Evolutionary conservation across 1,140 invertebrate genomes (phyloP).

Genomic region (Capitella teleta): DNA sequence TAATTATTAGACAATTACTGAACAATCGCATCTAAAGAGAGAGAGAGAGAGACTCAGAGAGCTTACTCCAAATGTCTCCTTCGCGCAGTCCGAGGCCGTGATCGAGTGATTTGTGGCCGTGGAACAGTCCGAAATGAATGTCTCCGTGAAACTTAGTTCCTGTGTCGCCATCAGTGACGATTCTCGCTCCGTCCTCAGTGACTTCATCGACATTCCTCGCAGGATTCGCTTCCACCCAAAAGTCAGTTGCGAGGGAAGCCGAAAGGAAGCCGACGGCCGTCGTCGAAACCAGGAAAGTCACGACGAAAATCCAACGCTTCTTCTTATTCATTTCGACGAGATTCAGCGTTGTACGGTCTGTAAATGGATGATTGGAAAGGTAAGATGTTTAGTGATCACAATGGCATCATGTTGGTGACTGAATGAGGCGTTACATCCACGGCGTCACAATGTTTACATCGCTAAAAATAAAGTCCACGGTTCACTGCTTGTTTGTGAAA

Average conservation of each 20-base stretch:
- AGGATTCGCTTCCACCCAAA: background rate
- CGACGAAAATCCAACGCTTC: background rate
- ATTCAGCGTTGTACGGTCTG: background rate
- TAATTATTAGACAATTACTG: no score
- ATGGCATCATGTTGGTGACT: no score
- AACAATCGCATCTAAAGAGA: no score
- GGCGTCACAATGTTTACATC: no score
- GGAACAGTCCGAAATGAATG: constrained; percentile 7
- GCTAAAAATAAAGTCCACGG: no score
- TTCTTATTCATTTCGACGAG: background rate
- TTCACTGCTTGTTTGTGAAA: no score
- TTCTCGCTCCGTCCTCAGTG: background rate
- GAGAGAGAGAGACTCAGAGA: no score
- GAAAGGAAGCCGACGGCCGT: background rate
- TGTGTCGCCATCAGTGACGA: constrained; percentile 3
- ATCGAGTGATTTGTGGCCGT: constrained; percentile 1
- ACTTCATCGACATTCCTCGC: background rate
- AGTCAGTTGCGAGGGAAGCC: constrained; percentile 3
- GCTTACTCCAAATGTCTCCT: background rate
- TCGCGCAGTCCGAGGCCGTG: background rate
- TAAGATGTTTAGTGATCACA: background rate
- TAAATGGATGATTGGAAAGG: no score
- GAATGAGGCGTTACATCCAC: no score
- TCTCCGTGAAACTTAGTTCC: background rate
- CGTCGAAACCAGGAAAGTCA: background rate